phyloP scores from a whole-genome alignment of 2,113 vertebrate genomes.

The Paratilapia polleni region DNA sequence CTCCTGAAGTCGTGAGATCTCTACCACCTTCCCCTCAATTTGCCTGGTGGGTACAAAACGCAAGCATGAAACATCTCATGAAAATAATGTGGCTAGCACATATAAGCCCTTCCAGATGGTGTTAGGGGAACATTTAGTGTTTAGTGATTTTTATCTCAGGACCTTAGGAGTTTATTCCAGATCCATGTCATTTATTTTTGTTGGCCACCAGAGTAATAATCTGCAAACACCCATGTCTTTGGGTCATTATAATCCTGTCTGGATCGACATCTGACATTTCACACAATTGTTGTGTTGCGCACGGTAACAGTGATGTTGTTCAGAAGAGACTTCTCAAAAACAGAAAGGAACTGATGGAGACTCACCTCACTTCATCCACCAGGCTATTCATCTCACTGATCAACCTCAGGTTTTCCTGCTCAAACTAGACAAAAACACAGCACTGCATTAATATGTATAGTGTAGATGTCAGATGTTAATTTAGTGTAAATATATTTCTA shows the following conservation, averaged over 20 bases:
- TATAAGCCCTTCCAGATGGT: conserved; percentile 13
- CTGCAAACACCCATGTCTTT: not conserved
- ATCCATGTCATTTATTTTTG: not conserved
- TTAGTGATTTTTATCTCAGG: conserved; percentile 1
- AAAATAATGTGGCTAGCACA: not conserved
- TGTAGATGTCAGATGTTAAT: not conserved
- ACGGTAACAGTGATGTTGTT: not conserved
- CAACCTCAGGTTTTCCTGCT: conserved; percentile 95
- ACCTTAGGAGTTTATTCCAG: not conserved
- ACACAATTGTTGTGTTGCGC: not conserved
- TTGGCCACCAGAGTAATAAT: not conserved
- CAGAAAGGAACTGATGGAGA: not conserved
- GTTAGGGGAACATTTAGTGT: not conserved
- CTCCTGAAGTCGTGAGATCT: conserved; percentile 97
- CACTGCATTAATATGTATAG: not conserved
- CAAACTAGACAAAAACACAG: conserved; percentile 85
- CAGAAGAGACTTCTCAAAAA: not conserved
- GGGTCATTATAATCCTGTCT: not conserved
- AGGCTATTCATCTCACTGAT: conserved; percentile 96
- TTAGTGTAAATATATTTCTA: not conserved
- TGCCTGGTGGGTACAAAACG: conserved; percentile 81
- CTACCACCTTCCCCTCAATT: conserved; percentile 98
- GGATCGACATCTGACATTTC: not conserved
- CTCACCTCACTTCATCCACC: conserved; percentile 95
- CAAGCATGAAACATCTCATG: not conserved